Evolutionary conservation across 2,797 vertebrate genomes (phyloP), one percentile per base, ranked within the genome.

Genomic region (Morelia viridis): DNA sequence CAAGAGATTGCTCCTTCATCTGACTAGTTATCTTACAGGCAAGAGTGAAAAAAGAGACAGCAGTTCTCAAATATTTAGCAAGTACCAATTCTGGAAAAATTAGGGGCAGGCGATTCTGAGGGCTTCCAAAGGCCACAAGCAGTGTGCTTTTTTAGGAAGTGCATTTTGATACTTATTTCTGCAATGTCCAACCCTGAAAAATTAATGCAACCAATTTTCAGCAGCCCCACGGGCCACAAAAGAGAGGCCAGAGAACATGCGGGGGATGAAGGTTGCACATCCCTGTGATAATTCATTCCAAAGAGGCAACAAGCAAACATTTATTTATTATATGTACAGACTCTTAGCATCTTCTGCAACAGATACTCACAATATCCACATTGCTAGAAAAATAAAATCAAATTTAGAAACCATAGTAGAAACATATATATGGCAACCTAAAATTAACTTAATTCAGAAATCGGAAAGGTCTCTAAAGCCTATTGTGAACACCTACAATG

Each of bases 1-100:
- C 71, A 9, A 83, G 84, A 80, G 31, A 17, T 4, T 2, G 9
- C 3, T 5, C 1, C 41, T 87, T 83, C 12, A 2, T 17, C 5
- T 53, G 5, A 26, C 53, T n/a, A 1, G 0, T 12, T 3, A 28
- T n/a, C 46, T 4, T 85, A 57, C 3, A n/a, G 56, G 56, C 3
- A 28, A 4, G 5, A 85, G 0, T 24, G 10, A 24, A 4, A 56
- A 28, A 5, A 2, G 0, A 0, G 1, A 80, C 1, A 0, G 3
- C 90, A 80, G 46, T 7, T 61, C 60, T 35, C 46, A 86, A 87
- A 19, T 76, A 46, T 15, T 31, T 53, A 15, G 0, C 4, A 46
- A 26, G 1, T 0, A 0, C 5, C 22, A 1, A 53, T 2, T 53
- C 0, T 85, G 41, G 17, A 31, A 28, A 50, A 0, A 9, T 4